phyloP scores from a whole-genome alignment of 1,140 invertebrate genomes.

The Papilio glaucus region DNA sequence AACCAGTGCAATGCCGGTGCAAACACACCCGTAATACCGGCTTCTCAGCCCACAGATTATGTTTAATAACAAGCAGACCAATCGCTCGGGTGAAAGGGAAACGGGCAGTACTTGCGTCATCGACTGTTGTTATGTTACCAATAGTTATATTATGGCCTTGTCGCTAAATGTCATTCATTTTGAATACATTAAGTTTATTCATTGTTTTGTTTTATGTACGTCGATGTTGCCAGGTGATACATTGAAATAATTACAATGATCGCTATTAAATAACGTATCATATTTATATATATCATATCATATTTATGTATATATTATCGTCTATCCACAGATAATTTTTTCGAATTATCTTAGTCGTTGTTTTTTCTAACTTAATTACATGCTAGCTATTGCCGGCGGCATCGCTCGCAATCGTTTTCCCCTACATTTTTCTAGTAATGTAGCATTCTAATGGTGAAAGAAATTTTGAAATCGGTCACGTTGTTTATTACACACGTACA shows the following conservation, averaged over 20 bases:
- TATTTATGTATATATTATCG: too few species aligned
- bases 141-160: slow-evolving; percentile 50
- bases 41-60: slow-evolving; percentile 38
- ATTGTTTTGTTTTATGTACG: slow-evolving; percentile 32
- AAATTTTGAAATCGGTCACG: too few species aligned
- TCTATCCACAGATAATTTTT: too few species aligned
- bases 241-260: background rate
- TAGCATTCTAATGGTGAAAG: too few species aligned
- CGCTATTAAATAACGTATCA: background rate
- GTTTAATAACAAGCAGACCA: slow-evolving; percentile 44
- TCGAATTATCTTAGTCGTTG: too few species aligned
- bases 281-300: too few species aligned
- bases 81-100: slow-evolving; percentile 71
- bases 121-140: slow-evolving; percentile 49
- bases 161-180: slow-evolving; percentile 37
- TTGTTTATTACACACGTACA: too few species aligned
- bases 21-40: slow-evolving; percentile 9
- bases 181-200: slow-evolving; percentile 34
- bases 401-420: too few species aligned
- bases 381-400: too few species aligned
- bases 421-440: too few species aligned
- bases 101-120: slow-evolving; percentile 59
- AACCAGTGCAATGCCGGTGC: slow-evolving; percentile 11
- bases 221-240: background rate
- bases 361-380: too few species aligned